These are phyloP conservation scores for Solea solea DNA, from an alignment of 2,113 vertebrate species.

Conservation along the genomic window DNA sequence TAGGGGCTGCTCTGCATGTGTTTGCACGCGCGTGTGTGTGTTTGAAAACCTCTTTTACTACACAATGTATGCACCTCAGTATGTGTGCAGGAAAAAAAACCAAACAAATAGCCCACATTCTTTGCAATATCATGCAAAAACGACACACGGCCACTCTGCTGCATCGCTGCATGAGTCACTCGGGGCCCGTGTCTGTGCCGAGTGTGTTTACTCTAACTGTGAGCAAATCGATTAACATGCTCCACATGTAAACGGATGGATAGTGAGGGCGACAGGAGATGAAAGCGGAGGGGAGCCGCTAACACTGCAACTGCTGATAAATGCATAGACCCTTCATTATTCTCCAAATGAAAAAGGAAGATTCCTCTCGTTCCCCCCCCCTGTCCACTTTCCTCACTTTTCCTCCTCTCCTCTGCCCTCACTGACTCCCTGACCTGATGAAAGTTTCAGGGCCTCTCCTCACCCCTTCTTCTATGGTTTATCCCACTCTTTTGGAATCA, in stretches of 20 bases:
- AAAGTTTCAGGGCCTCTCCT: constrained; percentile 47
- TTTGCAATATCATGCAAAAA: background rate
- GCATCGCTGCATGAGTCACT: constrained; percentile 34
- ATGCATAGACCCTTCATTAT: constrained; percentile 61
- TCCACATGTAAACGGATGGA: constrained; percentile 53
- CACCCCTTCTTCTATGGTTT: constrained; percentile 22
- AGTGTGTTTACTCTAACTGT: constrained; percentile 48
- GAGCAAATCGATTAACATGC: constrained; percentile 68
- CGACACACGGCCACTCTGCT: background rate
- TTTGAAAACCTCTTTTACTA: constrained; percentile 24
- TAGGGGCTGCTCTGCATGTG: background rate
- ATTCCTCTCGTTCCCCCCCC: constrained; percentile 16
- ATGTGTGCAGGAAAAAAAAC: background rate
- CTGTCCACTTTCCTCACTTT: constrained; percentile 16
- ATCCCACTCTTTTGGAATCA: constrained; percentile 6
- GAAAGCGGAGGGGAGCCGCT: constrained; percentile 59
- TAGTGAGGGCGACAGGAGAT: constrained; percentile 44
- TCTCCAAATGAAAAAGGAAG: constrained; percentile 54
- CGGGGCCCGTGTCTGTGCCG: constrained; percentile 27
- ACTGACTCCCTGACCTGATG: constrained; percentile 40
- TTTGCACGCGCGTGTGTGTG: background rate
- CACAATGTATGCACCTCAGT: constrained; percentile 19
- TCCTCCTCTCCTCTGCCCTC: constrained; percentile 22
- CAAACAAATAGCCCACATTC: background rate
- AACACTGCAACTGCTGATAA: constrained; percentile 57